Base-by-base conservation (phyloP, 2,797 vertebrate species). In the Alosa sapidissima region DNA sequence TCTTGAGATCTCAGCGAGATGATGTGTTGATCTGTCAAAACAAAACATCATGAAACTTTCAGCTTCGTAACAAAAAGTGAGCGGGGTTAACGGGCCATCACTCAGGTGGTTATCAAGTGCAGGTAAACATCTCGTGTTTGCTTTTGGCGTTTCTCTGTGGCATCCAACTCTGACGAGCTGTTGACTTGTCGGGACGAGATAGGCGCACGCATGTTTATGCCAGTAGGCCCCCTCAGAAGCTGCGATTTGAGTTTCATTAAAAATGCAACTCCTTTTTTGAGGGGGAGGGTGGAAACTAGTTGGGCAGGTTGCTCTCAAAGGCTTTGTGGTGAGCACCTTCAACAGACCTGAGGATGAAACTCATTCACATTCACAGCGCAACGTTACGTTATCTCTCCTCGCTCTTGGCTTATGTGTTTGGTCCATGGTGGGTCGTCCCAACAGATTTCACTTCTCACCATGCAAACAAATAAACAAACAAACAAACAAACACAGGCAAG, bases 361-460 rank as follows among this genome's bases (percentile, higher is more conserved):
- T 87, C 82, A 87, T 87, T 85, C 84, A 55, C 84, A 88, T 88
- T 82, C 83, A 75, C 52, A n/a, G 52, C 75, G 28, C 16, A 45
- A 36, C 36, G 45, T 41, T 2, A 19, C 36, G 14, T 33, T 75
- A 36, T 19, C 33, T 75, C 68, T 51, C 41, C 68, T 51, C 49
- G 84, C 49, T 58, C 8, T 13, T 16, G 83, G 62, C 75, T 10
- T 58, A 14, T 60, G 65, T 55, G 84, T 62, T 62, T 41, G 82
- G 83, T 62, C 68, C 62, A 10, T n/a, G 24, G 81, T 85, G 81
- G 54, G 28, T 24, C 41, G 24, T 48, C 84, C 62, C 81, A 55
- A 68, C 33, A 68, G 62, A 0, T 33, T 33, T 68, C 24, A 13
- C 21, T 78, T 85, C 75, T 52, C 84, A 54, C 52, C 85, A 86